Evolutionary conservation across 2,797 vertebrate genomes (phyloP).

Genomic region (Paratrypauchen microcephalus): DNA sequence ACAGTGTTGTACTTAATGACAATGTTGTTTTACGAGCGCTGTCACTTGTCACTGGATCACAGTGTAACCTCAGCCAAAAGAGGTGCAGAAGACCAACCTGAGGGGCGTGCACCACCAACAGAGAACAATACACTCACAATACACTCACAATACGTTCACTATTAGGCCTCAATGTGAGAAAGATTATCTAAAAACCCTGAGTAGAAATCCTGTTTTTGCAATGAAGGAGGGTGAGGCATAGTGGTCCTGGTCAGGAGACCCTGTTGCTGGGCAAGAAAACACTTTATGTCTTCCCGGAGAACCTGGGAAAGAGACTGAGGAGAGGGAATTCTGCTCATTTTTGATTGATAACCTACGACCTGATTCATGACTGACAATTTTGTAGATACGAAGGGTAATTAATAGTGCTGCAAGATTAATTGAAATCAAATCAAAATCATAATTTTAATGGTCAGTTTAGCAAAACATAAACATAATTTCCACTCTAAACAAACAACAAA

Average conservation of each 20-base stretch:
- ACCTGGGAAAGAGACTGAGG: not conserved
- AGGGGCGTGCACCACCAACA: not conserved
- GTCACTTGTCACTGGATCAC: constrained; percentile 56
- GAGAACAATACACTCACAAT: no score
- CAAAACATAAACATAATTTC: no score
- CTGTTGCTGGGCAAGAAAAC: constrained; percentile 1
- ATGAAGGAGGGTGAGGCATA: not conserved
- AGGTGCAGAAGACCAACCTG: not conserved
- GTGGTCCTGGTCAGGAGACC: not conserved
- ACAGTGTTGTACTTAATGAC: constrained; percentile 73
- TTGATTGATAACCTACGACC: not conserved
- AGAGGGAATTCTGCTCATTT: no score
- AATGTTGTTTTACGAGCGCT: constrained; percentile 68
- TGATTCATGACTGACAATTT: not conserved
- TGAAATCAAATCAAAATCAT: no score
- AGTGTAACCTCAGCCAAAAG: not conserved
- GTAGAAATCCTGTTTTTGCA: not conserved
- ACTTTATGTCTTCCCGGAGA: not conserved
- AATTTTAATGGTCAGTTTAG: no score
- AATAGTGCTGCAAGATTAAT: not conserved
- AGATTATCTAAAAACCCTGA: not conserved
- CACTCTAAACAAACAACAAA: no score
- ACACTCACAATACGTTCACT: not conserved
- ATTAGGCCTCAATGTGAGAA: not conserved
- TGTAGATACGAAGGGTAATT: not conserved